Base-by-base conservation (phyloP, 2,113 vertebrate species). In the Dicrurus megarhynchus region DNA sequence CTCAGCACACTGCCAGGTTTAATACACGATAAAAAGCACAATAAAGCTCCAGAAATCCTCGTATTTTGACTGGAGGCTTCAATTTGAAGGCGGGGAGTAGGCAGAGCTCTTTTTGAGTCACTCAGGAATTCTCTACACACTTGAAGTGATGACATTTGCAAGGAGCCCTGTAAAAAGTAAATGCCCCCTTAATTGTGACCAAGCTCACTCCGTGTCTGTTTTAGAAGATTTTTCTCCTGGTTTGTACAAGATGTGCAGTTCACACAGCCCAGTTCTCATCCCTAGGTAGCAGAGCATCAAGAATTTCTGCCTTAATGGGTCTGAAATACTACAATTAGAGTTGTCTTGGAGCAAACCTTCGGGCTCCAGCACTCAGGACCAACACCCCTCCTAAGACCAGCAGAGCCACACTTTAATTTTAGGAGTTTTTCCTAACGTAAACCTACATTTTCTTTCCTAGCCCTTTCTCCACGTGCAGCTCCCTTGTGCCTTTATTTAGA, bases 401-500 rank as follows among this genome's bases (percentile, higher is more conserved):
- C 46, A 61, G 33, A 67, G 39, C 6, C 52, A 4, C 1, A 2
- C 50, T 68, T 68, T 0, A 11, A 65, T 57, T 88, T 44, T 4
- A 57, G 75, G 28, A 3, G 15, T 52, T 85, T 68, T 53, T 28
- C 39, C 49, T 22, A 23, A 44, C 1, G 7, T 0, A 30, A 46
- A 0, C 5, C 26, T 42, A 47, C 37, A 14, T 27, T 46, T 63
- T 22, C 4, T 6, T 32, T 61, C 46, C 89, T 55, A 24, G 20
- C 59, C 7, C 55, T 13, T 10, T 30, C 47, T 63, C 33, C 32
- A 6, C 0, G n/a, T 0, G 8, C 86, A 71, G 79, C 28, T 64
- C 44, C 4, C 57, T 35, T 5, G n/a, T 71, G n/a, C 18, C 90
- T 95, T 81, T 92, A 92, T 93, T 95, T 90, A 95, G 76, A 21